Evolutionary conservation across 37 sponge, comb jelly and placozoan species (phyloP).

Genomic region (Theonella swinhoei): DNA sequence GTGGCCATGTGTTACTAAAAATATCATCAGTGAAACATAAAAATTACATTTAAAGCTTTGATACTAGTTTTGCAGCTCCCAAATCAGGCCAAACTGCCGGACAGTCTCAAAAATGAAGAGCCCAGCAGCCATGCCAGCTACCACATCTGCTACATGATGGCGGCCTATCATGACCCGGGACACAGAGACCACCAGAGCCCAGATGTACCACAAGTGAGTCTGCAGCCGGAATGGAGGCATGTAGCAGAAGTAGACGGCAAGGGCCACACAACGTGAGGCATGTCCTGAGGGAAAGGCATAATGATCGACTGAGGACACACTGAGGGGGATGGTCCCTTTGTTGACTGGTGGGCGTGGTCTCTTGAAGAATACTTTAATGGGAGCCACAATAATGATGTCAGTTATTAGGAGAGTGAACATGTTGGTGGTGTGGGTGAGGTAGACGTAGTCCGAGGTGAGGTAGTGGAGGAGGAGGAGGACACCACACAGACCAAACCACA

Average conservation of each 20-base stretch:
- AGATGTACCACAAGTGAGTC: constrained; percentile 65
- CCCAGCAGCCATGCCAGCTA: constrained; percentile 69
- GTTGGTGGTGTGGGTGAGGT: constrained; percentile 30
- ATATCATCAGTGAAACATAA: neutral
- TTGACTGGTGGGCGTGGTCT: constrained; percentile 75
- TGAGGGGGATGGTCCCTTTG: constrained; percentile 60
- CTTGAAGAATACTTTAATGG: constrained; percentile 76
- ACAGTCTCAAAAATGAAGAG: constrained; percentile 48
- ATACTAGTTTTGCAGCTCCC: too few species aligned
- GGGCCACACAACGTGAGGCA: constrained; percentile 77
- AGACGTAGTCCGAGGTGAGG: neutral
- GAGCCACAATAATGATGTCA: constrained; percentile 76
- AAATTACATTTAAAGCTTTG: neutral
- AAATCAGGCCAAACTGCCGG: constrained; percentile 14
- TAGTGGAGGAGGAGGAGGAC: constrained; percentile 19
- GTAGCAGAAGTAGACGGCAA: constrained; percentile 70
- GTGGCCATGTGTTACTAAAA: neutral
- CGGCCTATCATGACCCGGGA: constrained; percentile 79
- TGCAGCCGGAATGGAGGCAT: constrained; percentile 48
- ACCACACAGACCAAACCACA: constrained; percentile 45
- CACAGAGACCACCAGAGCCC: constrained; percentile 72
- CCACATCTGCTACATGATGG: constrained; percentile 78
- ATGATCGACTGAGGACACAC: constrained; percentile 70
- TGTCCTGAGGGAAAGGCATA: constrained; percentile 97
- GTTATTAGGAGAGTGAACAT: constrained; percentile 51